These are phyloP conservation scores for Cylindroiulus punctatus DNA, from an alignment of 2,888 invertebrate species.

Conservation along the genomic window DNA sequence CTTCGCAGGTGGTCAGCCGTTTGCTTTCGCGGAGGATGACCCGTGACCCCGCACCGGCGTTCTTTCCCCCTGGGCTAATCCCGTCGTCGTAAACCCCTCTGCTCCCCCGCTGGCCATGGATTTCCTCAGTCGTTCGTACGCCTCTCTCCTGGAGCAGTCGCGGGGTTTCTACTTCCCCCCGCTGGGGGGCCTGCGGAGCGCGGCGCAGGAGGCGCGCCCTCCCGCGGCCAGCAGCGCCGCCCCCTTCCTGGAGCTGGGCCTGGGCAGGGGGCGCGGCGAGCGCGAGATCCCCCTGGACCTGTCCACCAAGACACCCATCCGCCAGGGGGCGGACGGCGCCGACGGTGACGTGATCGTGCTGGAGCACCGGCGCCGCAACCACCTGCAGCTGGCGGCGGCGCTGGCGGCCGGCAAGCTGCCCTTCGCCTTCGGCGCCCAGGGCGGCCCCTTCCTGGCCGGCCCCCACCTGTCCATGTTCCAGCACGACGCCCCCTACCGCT, in stretches of 20 bases:
- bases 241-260: constrained; percentile 48
- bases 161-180: constrained; percentile 57
- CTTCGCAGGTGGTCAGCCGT: constrained; percentile 1
- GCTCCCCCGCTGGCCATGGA: constrained; percentile 52
- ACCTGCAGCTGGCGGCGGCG: constrained; percentile 54
- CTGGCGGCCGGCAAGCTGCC: constrained; percentile 53
- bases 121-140: constrained; percentile 56
- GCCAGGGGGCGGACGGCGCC: constrained; percentile 85
- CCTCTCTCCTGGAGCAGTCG: constrained; percentile 56
- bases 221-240: constrained; percentile 42
- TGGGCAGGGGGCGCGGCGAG: constrained; percentile 62
- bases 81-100: too few relatives aligned
- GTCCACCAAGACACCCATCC: constrained; percentile 87
- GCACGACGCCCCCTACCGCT: constrained; percentile 13
- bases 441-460: constrained; percentile 52
- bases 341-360: constrained; percentile 59
- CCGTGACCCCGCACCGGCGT: constrained; percentile 24
- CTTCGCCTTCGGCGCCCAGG: constrained; percentile 44
- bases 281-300: constrained; percentile 85
- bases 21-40: constrained; percentile 1
- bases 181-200: constrained; percentile 9
- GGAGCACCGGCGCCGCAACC: constrained; percentile 59
- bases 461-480: constrained; percentile 31
- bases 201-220: constrained; percentile 44
- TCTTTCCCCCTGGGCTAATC: background rate